A percentile compares a stretch with the other conserved stretches of the same genome.
These are phyloP conservation scores for Hippocampus comes DNA, from an alignment of 2,113 vertebrate species.

Conservation along the genomic window DNA sequence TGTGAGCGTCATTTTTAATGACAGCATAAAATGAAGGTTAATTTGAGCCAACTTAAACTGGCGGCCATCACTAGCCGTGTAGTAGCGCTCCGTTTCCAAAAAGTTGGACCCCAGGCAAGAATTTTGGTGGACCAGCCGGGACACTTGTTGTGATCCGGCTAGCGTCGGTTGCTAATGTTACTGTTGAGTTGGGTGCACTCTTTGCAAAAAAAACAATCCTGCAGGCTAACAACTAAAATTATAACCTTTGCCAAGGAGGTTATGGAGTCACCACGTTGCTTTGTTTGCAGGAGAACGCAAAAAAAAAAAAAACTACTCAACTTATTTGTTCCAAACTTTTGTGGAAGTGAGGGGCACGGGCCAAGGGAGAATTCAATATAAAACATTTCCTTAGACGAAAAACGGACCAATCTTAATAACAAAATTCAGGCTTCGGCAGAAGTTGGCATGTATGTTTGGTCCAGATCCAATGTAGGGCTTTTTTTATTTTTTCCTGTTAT, in stretches of 20 bases:
- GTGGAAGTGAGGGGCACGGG: background rate
- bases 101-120: background rate
- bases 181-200: background rate
- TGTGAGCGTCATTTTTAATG: too few species aligned
- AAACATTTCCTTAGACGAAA: background rate
- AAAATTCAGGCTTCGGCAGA: background rate
- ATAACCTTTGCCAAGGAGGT: background rate
- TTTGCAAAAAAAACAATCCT: background rate
- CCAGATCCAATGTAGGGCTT: background rate
- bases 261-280: background rate
- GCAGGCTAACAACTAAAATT: background rate
- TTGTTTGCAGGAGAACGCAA: background rate
- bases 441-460: conserved; percentile 2
- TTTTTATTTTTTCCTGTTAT: background rate
- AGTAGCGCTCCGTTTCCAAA: background rate
- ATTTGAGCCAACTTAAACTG: too few species aligned
- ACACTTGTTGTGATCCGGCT: background rate
- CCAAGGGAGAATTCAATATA: background rate
- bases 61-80: background rate
- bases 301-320: background rate
- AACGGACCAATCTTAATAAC: background rate
- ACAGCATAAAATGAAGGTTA: too few species aligned
- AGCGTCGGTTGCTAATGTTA: background rate
- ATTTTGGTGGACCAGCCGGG: background rate
- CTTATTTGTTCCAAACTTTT: background rate